A percentile compares a stretch with the other conserved stretches of the same genome.
Conservation (phyloP, 1,140 invertebrate genomes). For the Hydropsyche tenuis region DNA sequence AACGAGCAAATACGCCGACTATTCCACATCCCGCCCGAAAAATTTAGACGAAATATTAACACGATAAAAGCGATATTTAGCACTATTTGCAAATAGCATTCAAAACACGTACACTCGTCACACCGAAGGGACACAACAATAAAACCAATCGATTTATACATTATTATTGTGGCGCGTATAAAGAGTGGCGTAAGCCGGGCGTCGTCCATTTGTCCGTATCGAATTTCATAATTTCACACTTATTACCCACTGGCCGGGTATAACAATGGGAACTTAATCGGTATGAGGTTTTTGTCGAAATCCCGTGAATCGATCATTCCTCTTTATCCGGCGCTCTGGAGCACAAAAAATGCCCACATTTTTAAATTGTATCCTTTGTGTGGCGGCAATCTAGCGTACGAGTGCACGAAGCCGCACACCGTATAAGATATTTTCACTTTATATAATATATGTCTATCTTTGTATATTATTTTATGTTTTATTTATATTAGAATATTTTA, state of each 20-base stretch:
- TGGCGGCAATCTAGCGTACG: background rate
- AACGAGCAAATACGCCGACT: no score
- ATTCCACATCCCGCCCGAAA: no score
- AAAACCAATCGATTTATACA: no score
- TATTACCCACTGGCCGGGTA: constrained; percentile 37
- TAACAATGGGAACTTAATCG: constrained; percentile 44
- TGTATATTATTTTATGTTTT: no score
- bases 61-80: no score
- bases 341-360: constrained; percentile 23
- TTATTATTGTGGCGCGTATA: no score
- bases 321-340: constrained; percentile 22
- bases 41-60: no score
- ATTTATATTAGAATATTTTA: no score
- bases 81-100: no score
- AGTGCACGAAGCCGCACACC: background rate
- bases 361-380: constrained; percentile 29
- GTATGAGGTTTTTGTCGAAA: constrained; percentile 40
- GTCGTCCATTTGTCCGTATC: constrained; percentile 36
- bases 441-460: background rate
- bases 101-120: no score
- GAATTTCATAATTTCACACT: constrained; percentile 50
- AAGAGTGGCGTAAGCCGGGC: background rate
- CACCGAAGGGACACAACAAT: no score
- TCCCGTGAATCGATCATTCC: constrained; percentile 21
- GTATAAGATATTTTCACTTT: background rate